Evolutionary conservation across 2,113 vertebrate species (phyloP).

Genomic region (Phrynosoma platyrhinos): DNA sequence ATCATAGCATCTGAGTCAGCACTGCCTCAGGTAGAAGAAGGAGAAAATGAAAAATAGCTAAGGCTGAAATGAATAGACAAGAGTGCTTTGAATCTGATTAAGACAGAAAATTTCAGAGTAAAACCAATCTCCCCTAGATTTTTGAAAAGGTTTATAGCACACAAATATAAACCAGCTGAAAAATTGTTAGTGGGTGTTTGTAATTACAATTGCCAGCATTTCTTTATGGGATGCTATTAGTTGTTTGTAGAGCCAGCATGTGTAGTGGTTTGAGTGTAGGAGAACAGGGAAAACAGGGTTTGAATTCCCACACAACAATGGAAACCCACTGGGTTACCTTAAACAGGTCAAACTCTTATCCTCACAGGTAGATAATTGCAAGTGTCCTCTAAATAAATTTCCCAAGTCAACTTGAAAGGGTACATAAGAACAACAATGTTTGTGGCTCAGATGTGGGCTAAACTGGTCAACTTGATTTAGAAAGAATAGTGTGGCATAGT

Average conservation of each 20-base stretch:
- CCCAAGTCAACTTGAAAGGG: neutral
- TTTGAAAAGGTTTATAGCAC: too few relatives aligned
- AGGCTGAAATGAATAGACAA: slow-evolving; percentile 14
- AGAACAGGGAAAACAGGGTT: too few relatives aligned
- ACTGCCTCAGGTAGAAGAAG: slow-evolving; percentile 34
- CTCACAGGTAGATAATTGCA: too few relatives aligned
- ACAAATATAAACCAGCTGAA: neutral
- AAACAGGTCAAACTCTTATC: too few relatives aligned
- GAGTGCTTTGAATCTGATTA: slow-evolving; percentile 24
- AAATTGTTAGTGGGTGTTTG: neutral
- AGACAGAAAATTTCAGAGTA: neutral
- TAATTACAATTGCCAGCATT: neutral
- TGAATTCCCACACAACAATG: too few relatives aligned
- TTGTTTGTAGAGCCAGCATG: too few relatives aligned
- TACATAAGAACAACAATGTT: neutral
- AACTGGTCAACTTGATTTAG: neutral
- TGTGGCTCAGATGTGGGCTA: neutral
- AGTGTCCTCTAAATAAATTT: too few relatives aligned
- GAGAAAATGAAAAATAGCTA: slow-evolving; percentile 16
- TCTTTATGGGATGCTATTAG: neutral
- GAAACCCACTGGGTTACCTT: too few relatives aligned
- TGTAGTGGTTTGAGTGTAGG: too few relatives aligned
- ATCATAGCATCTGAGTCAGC: neutral
- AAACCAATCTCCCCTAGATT: neutral
- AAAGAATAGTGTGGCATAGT: neutral